A percentile compares a stretch with the other conserved stretches of the same genome.
phyloP scores from a whole-genome alignment of 2,888 invertebrate species.

The Oxytorus armatus region DNA sequence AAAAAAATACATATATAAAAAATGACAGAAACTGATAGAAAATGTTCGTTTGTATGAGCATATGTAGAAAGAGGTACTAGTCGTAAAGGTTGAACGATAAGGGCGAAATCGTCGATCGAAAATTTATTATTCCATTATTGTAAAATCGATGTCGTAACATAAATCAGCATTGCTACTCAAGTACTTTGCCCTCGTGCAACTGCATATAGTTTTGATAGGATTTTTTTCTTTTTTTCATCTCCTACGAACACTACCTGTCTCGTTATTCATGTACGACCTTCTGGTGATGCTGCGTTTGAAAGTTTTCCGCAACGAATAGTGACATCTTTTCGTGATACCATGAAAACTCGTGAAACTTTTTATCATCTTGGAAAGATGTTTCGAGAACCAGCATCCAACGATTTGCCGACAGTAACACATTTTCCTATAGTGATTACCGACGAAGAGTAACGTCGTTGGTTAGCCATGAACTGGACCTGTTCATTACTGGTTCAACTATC shows the following conservation, averaged over 20 bases:
- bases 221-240: not conserved
- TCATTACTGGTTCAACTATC: not conserved
- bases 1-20: not conserved
- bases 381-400: too few species aligned
- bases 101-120: slow-evolving; percentile 13
- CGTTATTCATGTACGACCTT: not conserved
- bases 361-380: not conserved
- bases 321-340: not conserved
- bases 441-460: not conserved
- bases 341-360: not conserved
- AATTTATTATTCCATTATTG: slow-evolving; percentile 56
- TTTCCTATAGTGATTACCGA: slow-evolving; percentile 6
- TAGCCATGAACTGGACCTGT: not conserved
- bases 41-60: not conserved
- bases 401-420: not conserved
- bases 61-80: not conserved
- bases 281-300: not conserved
- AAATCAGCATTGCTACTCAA: not conserved
- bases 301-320: not conserved
- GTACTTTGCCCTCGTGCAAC: too few species aligned
- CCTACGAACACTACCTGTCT: not conserved
- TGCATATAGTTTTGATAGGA: too few species aligned
- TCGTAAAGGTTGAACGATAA: not conserved
- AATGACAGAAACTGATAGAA: too few species aligned
- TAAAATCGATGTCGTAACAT: slow-evolving; percentile 43